Evolutionary conservation across 2,113 vertebrate species (phyloP).

Genomic region (Thymallus thymallus): DNA sequence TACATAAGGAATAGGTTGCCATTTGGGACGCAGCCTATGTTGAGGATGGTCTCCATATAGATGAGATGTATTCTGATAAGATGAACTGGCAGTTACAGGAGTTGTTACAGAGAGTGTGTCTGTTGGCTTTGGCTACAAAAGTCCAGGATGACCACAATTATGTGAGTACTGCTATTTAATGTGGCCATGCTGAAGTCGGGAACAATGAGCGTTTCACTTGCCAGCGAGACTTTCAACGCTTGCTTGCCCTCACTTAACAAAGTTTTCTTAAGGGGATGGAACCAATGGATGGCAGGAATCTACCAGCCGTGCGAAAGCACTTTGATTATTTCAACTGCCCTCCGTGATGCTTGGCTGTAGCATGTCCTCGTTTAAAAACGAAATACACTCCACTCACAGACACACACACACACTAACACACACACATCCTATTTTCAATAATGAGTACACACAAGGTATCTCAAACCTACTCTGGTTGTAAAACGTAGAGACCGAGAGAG

Average conservation of each 20-base stretch:
- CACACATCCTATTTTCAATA: background rate
- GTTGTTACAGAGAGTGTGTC: no score
- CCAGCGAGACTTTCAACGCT: conserved; percentile 40
- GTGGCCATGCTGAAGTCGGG: conserved; percentile 30
- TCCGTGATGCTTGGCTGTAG: conserved; percentile 33
- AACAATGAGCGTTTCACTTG: conserved; percentile 47
- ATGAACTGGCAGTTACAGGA: no score
- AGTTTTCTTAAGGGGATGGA: conserved; percentile 50
- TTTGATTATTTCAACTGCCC: conserved; percentile 42
- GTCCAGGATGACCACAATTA: no score
- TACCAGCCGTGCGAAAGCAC: conserved; percentile 40
- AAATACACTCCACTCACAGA: conserved; percentile 8
- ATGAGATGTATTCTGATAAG: no score
- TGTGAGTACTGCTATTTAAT: no score
- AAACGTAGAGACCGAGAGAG: no score
- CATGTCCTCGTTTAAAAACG: conserved; percentile 2
- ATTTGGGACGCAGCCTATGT: no score
- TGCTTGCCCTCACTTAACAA: conserved; percentile 42
- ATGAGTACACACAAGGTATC: background rate
- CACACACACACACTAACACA: background rate
- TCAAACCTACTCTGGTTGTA: no score
- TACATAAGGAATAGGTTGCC: no score
- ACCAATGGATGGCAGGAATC: conserved; percentile 54
- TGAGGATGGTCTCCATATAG: no score
- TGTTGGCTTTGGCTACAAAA: no score